Conservation (phyloP, 2,113 vertebrate genomes). For the Glaucidium brasilianum region DNA sequence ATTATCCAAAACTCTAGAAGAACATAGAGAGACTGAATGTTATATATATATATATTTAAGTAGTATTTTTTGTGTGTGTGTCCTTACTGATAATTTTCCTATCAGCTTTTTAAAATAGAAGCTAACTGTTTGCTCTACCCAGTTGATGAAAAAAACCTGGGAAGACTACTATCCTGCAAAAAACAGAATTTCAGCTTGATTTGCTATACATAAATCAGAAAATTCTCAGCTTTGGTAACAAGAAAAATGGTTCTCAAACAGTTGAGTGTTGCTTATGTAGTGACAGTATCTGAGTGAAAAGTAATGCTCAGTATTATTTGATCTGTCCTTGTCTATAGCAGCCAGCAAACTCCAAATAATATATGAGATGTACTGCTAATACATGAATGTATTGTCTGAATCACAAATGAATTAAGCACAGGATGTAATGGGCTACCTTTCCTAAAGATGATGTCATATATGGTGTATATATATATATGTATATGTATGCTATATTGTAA, state of each 20-base stretch:
- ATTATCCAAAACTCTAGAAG: not conserved
- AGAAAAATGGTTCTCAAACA: not conserved
- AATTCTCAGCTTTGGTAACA: conserved; percentile 22
- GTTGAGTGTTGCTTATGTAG: not conserved
- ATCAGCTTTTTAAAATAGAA: conserved; percentile 50
- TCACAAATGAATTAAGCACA: conserved; percentile 74
- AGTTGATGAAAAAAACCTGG: not conserved
- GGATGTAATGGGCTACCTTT: conserved; percentile 49
- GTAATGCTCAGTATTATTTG: not conserved
- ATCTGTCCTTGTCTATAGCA: conserved; percentile 9
- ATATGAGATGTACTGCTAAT: conserved; percentile 16
- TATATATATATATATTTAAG: not conserved
- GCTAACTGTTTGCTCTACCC: conserved; percentile 28
- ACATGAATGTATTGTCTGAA: conserved; percentile 74
- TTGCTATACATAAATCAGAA: conserved; percentile 46
- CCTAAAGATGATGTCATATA: conserved; percentile 4
- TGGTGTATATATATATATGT: not conserved
- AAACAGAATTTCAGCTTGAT: conserved; percentile 49
- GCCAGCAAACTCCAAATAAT: conserved; percentile 35
- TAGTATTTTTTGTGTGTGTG: conserved; percentile 5
- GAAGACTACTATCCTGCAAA: not conserved
- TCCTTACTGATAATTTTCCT: conserved; percentile 23
- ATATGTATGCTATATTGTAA: not conserved
- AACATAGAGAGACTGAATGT: not conserved
- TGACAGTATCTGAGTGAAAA: conserved; percentile 11